A percentile compares a stretch with the other conserved stretches of the same genome.
Evolutionary conservation across 2,888 invertebrate species (phyloP).

Genomic region (Dryadula phaetusa): DNA sequence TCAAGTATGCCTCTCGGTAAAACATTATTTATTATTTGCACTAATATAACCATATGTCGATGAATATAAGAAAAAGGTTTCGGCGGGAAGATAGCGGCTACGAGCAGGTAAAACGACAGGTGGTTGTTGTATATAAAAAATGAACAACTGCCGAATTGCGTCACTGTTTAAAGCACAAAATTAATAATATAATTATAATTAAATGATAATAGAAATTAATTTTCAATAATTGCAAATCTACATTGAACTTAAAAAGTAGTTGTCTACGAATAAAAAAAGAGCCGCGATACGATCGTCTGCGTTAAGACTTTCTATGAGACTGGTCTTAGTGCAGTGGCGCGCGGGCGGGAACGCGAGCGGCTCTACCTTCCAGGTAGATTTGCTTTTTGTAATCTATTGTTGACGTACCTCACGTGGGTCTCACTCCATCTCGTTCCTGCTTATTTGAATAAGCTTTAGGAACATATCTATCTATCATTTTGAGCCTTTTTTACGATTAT

Average conservation of each 20-base stretch:
- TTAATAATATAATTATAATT: conserved; percentile 49
- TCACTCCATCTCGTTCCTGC: conserved; percentile 62
- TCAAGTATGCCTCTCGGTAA: conserved; percentile 55
- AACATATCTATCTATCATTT: conserved; percentile 57
- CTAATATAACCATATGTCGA: conserved; percentile 18
- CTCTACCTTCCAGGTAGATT: conserved; percentile 76
- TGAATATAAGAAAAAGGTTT: conserved; percentile 46
- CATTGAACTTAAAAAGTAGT: conserved; percentile 19
- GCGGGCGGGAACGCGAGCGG: conserved; percentile 65
- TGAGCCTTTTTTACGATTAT: conserved; percentile 68
- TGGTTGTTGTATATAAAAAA: conserved; percentile 54
- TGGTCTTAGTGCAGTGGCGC: conserved; percentile 59
- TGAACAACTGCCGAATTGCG: conserved; percentile 57
- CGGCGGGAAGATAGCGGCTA: conserved; percentile 73
- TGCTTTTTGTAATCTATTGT: conserved; percentile 76
- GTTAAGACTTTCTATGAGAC: conserved; percentile 68
- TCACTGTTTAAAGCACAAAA: conserved; percentile 56
- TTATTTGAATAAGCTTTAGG: conserved; percentile 47
- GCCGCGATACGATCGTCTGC: conserved; percentile 56
- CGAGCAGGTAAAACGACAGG: conserved; percentile 62
- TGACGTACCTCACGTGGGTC: conserved; percentile 77
- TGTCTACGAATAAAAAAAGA: not conserved
- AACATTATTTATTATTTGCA: conserved; percentile 37
- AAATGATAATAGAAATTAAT: conserved; percentile 52
- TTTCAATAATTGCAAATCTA: conserved; percentile 39